These are phyloP conservation scores for Cristatella mucedo DNA, from an alignment of 2,888 invertebrate species.

Conservation along the genomic window DNA sequence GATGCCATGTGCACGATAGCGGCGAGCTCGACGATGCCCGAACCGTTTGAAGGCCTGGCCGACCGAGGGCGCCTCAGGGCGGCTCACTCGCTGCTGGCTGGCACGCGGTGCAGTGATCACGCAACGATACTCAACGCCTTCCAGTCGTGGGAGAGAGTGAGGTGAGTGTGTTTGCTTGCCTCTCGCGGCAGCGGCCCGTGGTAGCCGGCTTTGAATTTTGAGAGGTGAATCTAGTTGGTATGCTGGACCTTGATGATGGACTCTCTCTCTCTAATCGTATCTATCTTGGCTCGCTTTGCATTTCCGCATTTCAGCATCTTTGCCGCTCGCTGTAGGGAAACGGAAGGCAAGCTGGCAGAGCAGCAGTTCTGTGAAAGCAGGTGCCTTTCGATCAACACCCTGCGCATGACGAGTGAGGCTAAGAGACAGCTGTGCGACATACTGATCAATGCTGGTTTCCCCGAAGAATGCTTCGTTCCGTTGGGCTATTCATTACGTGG, in stretches of 20 bases:
- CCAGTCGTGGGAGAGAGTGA: constrained; percentile 49
- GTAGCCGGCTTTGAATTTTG: too few relatives aligned
- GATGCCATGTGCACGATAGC: constrained; percentile 84
- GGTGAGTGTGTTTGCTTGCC: constrained; percentile 17
- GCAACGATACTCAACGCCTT: constrained; percentile 83
- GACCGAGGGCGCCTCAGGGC: constrained; percentile 54
- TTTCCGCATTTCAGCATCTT: too few relatives aligned
- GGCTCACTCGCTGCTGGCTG: constrained; percentile 71
- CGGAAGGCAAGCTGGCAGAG: constrained; percentile 50
- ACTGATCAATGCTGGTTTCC: constrained; percentile 62
- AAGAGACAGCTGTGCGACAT: constrained; percentile 52
- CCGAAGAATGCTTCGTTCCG: constrained; percentile 66
- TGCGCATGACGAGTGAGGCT: constrained; percentile 80
- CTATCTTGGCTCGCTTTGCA: too few relatives aligned
- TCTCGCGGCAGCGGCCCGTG: too few relatives aligned
- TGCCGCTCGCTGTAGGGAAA: too few relatives aligned
- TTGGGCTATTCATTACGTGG: constrained; percentile 57
- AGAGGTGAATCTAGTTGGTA: too few relatives aligned
- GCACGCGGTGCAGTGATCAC: constrained; percentile 77
- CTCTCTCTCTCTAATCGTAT: too few relatives aligned
- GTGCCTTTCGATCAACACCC: constrained; percentile 68
- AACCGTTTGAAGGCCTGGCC: constrained; percentile 57
- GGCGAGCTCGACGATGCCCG: constrained; percentile 85
- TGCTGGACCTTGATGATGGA: too few relatives aligned
- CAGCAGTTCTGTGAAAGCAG: constrained; percentile 75